phyloP scores from a whole-genome alignment of 2,113 vertebrate genomes.

The Amblyopsis rosae region DNA sequence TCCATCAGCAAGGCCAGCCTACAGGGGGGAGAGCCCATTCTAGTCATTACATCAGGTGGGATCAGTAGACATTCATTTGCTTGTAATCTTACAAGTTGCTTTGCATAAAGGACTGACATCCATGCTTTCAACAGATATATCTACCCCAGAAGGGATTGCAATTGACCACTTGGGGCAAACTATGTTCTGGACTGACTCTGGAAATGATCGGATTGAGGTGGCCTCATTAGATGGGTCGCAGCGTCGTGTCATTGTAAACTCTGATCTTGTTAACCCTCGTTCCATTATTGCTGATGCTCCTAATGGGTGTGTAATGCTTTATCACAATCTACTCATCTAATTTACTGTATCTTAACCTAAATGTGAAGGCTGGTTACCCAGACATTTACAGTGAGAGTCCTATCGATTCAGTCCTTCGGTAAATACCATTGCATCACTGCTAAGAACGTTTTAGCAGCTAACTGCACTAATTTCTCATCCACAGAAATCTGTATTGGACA shows the following conservation, averaged over 20 bases:
- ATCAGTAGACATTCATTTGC: not conserved
- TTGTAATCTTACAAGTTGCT: not conserved
- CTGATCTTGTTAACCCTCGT: constrained; percentile 87
- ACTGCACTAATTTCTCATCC: constrained; percentile 7
- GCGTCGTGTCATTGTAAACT: constrained; percentile 85
- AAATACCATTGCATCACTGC: not conserved
- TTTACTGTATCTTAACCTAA: not conserved
- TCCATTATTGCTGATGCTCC: constrained; percentile 83
- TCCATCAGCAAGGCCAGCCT: constrained; percentile 88
- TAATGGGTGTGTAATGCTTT: constrained; percentile 76
- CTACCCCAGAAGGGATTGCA: constrained; percentile 90
- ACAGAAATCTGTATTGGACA: constrained; percentile 89
- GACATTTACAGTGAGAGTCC: not conserved
- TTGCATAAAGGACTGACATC: not conserved
- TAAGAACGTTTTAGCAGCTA: not conserved
- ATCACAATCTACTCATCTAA: not conserved
- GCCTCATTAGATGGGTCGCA: constrained; percentile 86
- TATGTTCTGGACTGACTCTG: constrained; percentile 93
- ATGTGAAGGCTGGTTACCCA: not conserved
- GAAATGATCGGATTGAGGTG: constrained; percentile 86
- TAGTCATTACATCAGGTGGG: constrained; percentile 84
- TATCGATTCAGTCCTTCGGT: too few relatives aligned
- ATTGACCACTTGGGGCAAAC: constrained; percentile 87
- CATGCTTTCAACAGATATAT: constrained; percentile 73
- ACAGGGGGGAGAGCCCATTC: constrained; percentile 81